Evolutionary conservation across 2,113 vertebrate species (phyloP).

Genomic region (Onychostruthus taczanowskii): DNA sequence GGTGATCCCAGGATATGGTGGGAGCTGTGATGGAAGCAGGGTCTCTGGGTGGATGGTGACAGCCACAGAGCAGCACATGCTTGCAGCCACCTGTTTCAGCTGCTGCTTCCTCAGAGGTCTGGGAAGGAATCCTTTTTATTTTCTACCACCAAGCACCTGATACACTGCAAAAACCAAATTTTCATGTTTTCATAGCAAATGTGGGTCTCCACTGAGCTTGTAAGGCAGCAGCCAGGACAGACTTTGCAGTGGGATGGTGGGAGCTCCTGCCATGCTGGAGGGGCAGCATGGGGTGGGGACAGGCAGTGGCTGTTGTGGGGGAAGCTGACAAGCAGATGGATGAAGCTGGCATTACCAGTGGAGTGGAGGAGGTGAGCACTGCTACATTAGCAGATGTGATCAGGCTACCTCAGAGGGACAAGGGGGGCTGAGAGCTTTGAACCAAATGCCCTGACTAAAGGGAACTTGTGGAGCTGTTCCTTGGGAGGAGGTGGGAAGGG

Average conservation of each 20-base stretch:
- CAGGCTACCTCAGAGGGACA: not conserved
- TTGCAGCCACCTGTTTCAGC: not conserved
- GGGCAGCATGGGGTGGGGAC: not conserved
- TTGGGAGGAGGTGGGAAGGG: not conserved
- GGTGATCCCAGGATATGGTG: not conserved
- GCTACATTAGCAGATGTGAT: rapidly evolving
- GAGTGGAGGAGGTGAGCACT: not conserved
- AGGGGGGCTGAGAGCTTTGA: not conserved
- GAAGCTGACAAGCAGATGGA: not conserved
- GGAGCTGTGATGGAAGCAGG: not conserved
- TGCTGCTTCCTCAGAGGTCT: not conserved
- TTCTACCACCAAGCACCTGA: not conserved
- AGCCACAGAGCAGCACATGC: not conserved
- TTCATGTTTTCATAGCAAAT: not conserved
- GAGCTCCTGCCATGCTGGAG: not conserved
- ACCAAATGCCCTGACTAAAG: not conserved
- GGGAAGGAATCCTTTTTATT: not conserved
- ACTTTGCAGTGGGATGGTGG: not conserved
- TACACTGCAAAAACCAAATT: not conserved
- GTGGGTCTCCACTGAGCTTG: not conserved
- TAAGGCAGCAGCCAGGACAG: not conserved
- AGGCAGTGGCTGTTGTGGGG: not conserved
- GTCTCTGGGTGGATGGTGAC: not conserved
- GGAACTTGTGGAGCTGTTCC: rapidly evolving
- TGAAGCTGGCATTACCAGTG: not conserved